Base-by-base conservation (phyloP, 2,113 vertebrate genomes). In the Cyphomyrus discorhynchus region DNA sequence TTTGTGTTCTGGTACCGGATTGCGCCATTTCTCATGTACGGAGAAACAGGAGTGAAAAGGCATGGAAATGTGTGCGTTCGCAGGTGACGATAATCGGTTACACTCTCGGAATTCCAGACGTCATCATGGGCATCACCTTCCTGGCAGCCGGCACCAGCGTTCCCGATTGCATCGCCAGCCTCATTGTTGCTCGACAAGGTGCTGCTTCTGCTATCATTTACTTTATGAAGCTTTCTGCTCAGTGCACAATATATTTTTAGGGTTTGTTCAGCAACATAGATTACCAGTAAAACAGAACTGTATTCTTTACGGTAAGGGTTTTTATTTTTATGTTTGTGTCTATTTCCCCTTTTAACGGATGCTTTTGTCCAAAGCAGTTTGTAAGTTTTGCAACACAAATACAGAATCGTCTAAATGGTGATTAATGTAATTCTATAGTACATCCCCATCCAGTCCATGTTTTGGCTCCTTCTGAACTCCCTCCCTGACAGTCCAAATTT, bases 71-170 rank as follows among this genome's bases (percentile, higher is more conserved):
- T 58, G 21, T 47, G 39, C 82, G 10, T 89, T 62, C 90, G 86
- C 94, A 98, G 97, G 97, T 98, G 90, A 98, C 97, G 1, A 94
- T 98, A 49, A 96, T 97, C 5, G 97, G 97, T 88, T 98, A 97
- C 93, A 98, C 97, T 0, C 95, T 98, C 24, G 97, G 97, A 89
- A 97, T 98, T 89, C 97, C 97, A 0, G 97, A 98, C 35, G 96
- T 98, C 89, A 98, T 98, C 93, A 98, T 98, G 97, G 97, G 97
- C 88, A 98, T 98, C 90, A 98, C 97, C 70, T 98, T 98, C 92
- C 95, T 98, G 91, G 97, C 97, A 24, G 97, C 97, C 7, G 97
- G 97, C 92, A 98, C 97, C 6, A 98, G 97, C 0, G 97, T 98
- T 50, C 97, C 97, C 9, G 97, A 98, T 95, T 98, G 97, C 93